A percentile compares a stretch with the other conserved stretches of the same genome.
These are phyloP conservation scores for Rapana venosa DNA, from an alignment of 2,888 invertebrate genomes.

Conservation along the genomic window DNA sequence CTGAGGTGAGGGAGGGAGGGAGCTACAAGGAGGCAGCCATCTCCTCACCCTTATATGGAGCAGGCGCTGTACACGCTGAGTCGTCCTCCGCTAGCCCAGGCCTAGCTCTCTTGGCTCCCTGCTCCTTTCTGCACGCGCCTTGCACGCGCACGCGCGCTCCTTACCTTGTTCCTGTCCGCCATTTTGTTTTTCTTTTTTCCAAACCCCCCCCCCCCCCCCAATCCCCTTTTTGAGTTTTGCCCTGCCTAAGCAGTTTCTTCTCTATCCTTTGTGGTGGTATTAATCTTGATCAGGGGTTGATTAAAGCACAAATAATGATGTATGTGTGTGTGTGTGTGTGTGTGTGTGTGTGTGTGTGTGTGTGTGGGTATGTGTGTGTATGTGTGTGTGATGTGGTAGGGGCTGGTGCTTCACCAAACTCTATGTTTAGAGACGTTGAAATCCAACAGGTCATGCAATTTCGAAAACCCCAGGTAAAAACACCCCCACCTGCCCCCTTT, in stretches of 20 bases:
- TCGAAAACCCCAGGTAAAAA: constrained; percentile 2
- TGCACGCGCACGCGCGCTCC: background rate
- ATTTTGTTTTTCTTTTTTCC: background rate
- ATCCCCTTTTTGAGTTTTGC: background rate
- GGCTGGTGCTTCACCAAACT: background rate
- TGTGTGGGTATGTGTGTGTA: too few species aligned
- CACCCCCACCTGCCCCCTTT: constrained; percentile 9
- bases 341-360: too few species aligned
- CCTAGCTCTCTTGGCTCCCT: background rate
- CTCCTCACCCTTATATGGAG: constrained; percentile 13
- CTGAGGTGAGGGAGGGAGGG: background rate
- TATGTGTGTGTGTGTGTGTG: background rate
- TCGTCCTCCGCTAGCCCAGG: background rate
- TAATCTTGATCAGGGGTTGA: background rate
- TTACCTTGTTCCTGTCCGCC: background rate
- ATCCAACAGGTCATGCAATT: background rate
- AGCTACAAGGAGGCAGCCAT: background rate
- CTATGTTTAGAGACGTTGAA: background rate
- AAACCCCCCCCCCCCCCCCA: background rate
- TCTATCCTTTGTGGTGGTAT: background rate
- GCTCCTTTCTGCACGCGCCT: background rate
- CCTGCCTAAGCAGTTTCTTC: background rate
- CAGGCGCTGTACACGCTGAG: background rate
- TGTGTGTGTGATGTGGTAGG: background rate
- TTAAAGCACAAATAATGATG: background rate